These are phyloP conservation scores for Atta cephalotes DNA, from an alignment of 1,140 invertebrate species.

Conservation along the genomic window DNA sequence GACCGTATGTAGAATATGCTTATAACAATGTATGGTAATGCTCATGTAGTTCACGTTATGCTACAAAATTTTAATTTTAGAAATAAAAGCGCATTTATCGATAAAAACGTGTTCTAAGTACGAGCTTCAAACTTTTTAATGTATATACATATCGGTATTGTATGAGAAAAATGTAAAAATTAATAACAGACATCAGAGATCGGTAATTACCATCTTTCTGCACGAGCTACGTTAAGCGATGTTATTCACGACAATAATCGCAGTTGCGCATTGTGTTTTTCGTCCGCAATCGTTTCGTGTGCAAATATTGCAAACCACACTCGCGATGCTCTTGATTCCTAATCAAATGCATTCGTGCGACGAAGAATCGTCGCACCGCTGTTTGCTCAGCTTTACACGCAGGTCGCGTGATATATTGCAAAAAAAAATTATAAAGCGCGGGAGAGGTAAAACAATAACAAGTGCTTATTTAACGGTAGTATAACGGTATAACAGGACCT, in stretches of 20 bases:
- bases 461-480: slow-evolving; percentile 43
- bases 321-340: slow-evolving; percentile 51
- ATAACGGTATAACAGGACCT: not conserved
- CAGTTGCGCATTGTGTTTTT: slow-evolving; percentile 31
- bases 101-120: too few relatives aligned
- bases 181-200: slow-evolving; percentile 5
- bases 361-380: slow-evolving; percentile 34
- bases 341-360: slow-evolving; percentile 53
- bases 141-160: not conserved
- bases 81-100: too few relatives aligned
- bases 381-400: slow-evolving; percentile 50
- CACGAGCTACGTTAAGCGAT: not conserved
- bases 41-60: too few relatives aligned
- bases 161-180: not conserved
- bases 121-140: not conserved
- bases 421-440: slow-evolving; percentile 44
- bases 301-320: slow-evolving; percentile 47
- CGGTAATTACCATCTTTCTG: not conserved
- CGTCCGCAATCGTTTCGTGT: slow-evolving; percentile 55
- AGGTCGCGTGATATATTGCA: slow-evolving; percentile 15
- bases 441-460: slow-evolving; percentile 44
- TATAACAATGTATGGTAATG: too few relatives aligned
- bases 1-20: too few relatives aligned
- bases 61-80: too few relatives aligned
- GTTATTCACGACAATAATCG: slow-evolving; percentile 33